These are phyloP conservation scores for Cephus cinctus DNA, from an alignment of 1,140 invertebrate species.

Conservation along the genomic window DNA sequence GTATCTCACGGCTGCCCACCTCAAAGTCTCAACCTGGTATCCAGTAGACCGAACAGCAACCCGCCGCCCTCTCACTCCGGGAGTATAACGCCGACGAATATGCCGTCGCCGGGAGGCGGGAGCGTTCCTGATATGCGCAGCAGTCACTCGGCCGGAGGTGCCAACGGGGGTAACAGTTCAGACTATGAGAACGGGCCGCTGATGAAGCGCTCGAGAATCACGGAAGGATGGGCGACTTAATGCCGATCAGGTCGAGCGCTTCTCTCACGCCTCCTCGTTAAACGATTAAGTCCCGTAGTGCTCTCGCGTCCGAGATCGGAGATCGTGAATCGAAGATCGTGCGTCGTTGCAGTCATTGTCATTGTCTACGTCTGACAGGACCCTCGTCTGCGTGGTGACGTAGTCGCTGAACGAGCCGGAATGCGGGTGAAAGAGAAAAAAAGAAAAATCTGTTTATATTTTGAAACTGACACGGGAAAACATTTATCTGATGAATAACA, in stretches of 20 bases:
- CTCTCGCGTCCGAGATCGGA: too few relatives aligned
- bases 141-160: conserved; percentile 57
- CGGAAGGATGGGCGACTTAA: conserved; percentile 84
- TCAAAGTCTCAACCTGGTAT: conserved; percentile 60
- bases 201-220: conserved; percentile 77
- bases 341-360: too few relatives aligned
- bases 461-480: conserved; percentile 28
- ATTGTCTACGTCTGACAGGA: too few relatives aligned
- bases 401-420: too few relatives aligned
- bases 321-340: too few relatives aligned
- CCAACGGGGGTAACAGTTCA: conserved; percentile 55
- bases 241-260: conserved; percentile 31
- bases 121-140: conserved; percentile 44
- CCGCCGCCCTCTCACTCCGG: conserved; percentile 58
- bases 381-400: too few relatives aligned
- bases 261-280: conserved; percentile 34
- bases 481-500: conserved; percentile 37
- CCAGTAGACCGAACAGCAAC: conserved; percentile 49
- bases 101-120: conserved; percentile 65
- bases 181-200: conserved; percentile 82
- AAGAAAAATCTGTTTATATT: conserved; percentile 36
- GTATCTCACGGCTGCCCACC: conserved; percentile 49
- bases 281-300: conserved; percentile 38
- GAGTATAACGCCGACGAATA: conserved; percentile 74
- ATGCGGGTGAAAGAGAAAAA: too few relatives aligned